Base-by-base conservation (phyloP, 1,140 invertebrate species). In the Lysiphlebus fabarum region DNA sequence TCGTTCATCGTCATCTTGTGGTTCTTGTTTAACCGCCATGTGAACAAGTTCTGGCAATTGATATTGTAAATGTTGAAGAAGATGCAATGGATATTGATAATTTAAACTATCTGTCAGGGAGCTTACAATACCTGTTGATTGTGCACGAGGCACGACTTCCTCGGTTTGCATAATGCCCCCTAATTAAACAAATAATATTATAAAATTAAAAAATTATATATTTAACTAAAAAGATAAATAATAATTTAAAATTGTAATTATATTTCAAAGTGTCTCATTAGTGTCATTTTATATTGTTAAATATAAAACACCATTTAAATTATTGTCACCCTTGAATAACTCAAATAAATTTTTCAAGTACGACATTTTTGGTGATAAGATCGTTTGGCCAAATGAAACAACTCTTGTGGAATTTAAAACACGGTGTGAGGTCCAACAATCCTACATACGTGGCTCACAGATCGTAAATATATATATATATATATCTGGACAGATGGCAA, bases 81-180 rank as follows among this genome's bases (percentile, higher is more conserved):
- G 70, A 65, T 73, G 72, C 63, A 68, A 62, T 58, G 69, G 70
- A 65, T 74, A 66, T 58, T 71, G 67, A 56, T 70, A 67, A 58
- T 64, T 56, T 54, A 67, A 62, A 38, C 67, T 70, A 57, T 75
- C 68, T 43, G 65, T 74, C 55, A 70, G 68, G 59, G 67, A 70
- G 49, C 65, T 68, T 61, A 78, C 76, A 71, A 78, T 71, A 44
- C 70, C 67, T 50, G 70, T 70, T 56, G 75, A 73, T 62, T 74
- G 72, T 65, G 75, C 69, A 56, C 75, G 69, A 68, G 75, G 70
- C 70, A 74, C 76, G 69, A 78, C 70, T 74, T 79, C 77, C 73
- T 79, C 77, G 65, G 77, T 80, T 70, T 79, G 78, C 78, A 80
- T 80, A 80, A 77, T 79, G 73, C 77, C 77, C 74, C 76, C 77